A percentile compares a stretch with the other conserved stretches of the same genome.
phyloP scores from a whole-genome alignment of 2,113 vertebrate species.

The Nannobrachium achirus region DNA sequence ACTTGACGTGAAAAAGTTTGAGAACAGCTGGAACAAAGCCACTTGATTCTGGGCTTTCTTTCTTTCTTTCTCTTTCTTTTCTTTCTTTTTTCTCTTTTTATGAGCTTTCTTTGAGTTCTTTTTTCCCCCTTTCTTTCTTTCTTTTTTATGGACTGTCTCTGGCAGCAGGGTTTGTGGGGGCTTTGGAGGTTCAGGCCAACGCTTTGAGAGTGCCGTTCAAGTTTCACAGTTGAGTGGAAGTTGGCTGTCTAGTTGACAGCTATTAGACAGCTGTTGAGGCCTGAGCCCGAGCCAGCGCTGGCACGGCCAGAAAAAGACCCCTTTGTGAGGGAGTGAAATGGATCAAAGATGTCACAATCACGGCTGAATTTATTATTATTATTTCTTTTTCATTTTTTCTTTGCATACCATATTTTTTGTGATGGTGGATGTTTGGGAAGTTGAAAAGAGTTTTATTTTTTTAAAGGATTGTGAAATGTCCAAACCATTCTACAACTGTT shows the following conservation, averaged over 20 bases:
- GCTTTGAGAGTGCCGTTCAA: conserved; percentile 58
- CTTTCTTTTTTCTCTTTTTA: conserved; percentile 20
- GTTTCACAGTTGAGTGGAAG: conserved; percentile 56
- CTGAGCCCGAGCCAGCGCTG: conserved; percentile 22
- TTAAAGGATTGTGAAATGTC: neutral
- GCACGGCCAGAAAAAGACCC: conserved; percentile 26
- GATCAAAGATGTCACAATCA: neutral
- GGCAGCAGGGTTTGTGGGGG: conserved; percentile 37
- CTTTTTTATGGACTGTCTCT: conserved; percentile 53
- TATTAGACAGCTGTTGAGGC: conserved; percentile 56
- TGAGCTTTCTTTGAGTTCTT: conserved; percentile 45
- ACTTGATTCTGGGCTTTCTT: conserved; percentile 29
- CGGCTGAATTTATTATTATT: too few species aligned
- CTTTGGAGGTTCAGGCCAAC: conserved; percentile 39
- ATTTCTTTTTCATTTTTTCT: too few species aligned
- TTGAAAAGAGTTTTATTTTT: too few species aligned
- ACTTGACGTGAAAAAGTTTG: conserved; percentile 10
- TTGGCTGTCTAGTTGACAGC: conserved; percentile 53
- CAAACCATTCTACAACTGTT: neutral
- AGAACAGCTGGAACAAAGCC: conserved; percentile 16
- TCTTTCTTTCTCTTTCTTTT: conserved; percentile 25
- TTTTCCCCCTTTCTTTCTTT: conserved; percentile 6
- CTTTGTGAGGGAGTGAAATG: conserved; percentile 27
- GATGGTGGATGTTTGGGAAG: too few species aligned
- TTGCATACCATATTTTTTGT: too few species aligned